Evolutionary conservation across 2,888 invertebrate species (phyloP), one percentile per base, ranked within the genome.

Genomic region (Meiosimyza platycephala): DNA sequence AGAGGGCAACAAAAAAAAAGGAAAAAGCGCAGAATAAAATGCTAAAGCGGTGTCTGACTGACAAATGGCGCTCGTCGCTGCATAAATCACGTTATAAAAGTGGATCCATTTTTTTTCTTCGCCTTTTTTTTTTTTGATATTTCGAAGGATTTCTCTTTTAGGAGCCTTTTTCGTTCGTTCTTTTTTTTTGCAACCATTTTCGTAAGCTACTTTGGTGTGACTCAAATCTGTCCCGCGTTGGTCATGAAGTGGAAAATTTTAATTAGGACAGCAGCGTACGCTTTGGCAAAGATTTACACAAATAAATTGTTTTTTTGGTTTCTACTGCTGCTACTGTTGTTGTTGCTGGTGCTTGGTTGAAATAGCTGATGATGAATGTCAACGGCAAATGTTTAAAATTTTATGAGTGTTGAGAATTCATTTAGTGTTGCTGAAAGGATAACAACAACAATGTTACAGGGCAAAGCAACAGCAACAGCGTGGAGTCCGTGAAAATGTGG

Each of bases 191-290:
- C 40, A 3, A 28, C 28, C 28, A 28, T 3, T 28, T 28, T 28
- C 52, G 5, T 22, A 6, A 33, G 50, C 52, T 28, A 18, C 22
- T 48, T 50, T 22, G 57, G 47, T 47, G 40, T 40, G 60, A 62
- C 13, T n/a, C 62, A 52, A 70, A 62, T 69, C 50, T 16, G 71
- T 51, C 60, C 33, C 72, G 62, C 40, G 59, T 16, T 50, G 60
- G 60, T 60, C 73, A 64, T 71, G 33, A 72, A 74, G 71, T 72
- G 75, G 72, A 75, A 75, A 63, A 75, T 75, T 75, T 75, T 75
- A 75, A 75, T 75, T 74, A 74, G 70, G 54, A 62, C 70, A 52
- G 40, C 40, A 40, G 40, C 55, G 62, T 62, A 18, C 28, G 57
- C 40, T 40, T 22, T 62, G 60, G 16, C 51, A 62, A 70, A 22